Evolutionary conservation across 1,140 invertebrate genomes (phyloP), one percentile per base, ranked within the genome.

Genomic region (Bactericera cockerelli): DNA sequence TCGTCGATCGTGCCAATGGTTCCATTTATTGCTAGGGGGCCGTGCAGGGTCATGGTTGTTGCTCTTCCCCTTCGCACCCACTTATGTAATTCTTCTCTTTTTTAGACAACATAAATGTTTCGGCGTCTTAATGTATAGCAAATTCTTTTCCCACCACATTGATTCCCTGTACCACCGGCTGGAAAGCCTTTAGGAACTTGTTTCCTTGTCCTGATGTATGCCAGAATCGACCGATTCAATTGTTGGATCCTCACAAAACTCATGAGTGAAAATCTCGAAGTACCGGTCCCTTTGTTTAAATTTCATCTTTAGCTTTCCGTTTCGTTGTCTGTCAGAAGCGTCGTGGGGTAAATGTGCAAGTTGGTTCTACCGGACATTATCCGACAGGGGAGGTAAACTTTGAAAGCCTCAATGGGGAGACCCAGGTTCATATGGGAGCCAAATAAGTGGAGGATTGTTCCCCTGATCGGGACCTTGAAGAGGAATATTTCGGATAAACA

Each of bases 341-440:
- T 86, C 86, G 24, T 90, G 93, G 61, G 89, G 81, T 70, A 91
- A 95, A 56, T 87, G 76, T 1, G 89, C 87, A 69, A 87, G 81
- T 62, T 82, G 53, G 80, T 75, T 36, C 16, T 16, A 36, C 10
- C 33, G 16, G 70, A 70, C 42, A 77, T 70, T 49, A 92, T 88
- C 65, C 81, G 79, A 72, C 94, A 98, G 0, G 88, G 83, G 56
- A 89, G 76, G 57, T 87, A 82, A 69, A 89, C 89, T 60, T 98
- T 87, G 68, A 84, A 88, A 0, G 94, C 93, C 68, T 84, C 81
- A 65, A 92, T 93, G 56, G 82, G 82, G 69, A 89, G 93, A 21
- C 96, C 96, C 39, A 93, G 90, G 72, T 98, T 92, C 77, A 99
- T 84, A 73, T 94, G 86, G 62, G 83, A 80, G 10, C 96, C 96